A percentile compares a stretch with the other conserved stretches of the same genome.
Conservation (phyloP, 37 sponge, comb jelly and placozoan genomes). For the Axinella damicornis region DNA sequence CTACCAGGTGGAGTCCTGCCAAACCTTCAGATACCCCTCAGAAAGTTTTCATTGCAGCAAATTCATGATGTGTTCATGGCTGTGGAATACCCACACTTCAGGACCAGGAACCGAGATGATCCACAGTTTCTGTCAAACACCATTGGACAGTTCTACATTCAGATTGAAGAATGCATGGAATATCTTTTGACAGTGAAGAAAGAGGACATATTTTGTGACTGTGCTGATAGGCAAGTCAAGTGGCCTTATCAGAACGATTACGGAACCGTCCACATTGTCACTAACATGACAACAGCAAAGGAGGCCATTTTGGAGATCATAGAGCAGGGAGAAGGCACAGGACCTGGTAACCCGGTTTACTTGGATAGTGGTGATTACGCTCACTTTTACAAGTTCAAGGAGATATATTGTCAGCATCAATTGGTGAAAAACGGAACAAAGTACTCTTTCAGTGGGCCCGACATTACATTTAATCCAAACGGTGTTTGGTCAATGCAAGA, state of each 20-base stretch:
- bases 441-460: slow-evolving; percentile 30
- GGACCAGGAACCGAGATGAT: neutral
- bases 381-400: too few relatives aligned
- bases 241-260: too few relatives aligned
- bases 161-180: too few relatives aligned
- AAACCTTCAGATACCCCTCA: slow-evolving; percentile 1
- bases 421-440: neutral
- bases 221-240: too few relatives aligned
- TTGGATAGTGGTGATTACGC: neutral
- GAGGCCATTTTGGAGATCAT: slow-evolving; percentile 21
- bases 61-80: too few relatives aligned
- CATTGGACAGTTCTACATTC: slow-evolving; percentile 70
- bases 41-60: too few relatives aligned
- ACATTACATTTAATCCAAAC: slow-evolving; percentile 33
- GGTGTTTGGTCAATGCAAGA: slow-evolving; percentile 76
- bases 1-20: slow-evolving; percentile 45
- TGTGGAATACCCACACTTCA: slow-evolving; percentile 25
- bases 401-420: too few relatives aligned
- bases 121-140: too few relatives aligned
- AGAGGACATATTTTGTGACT: too few relatives aligned
- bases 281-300: too few relatives aligned
- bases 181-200: too few relatives aligned
- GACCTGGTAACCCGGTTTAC: slow-evolving; percentile 14
- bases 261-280: too few relatives aligned
- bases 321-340: slow-evolving; percentile 72